phyloP scores from a whole-genome alignment of 2,113 vertebrate genomes.

The Fregata magnificens region DNA sequence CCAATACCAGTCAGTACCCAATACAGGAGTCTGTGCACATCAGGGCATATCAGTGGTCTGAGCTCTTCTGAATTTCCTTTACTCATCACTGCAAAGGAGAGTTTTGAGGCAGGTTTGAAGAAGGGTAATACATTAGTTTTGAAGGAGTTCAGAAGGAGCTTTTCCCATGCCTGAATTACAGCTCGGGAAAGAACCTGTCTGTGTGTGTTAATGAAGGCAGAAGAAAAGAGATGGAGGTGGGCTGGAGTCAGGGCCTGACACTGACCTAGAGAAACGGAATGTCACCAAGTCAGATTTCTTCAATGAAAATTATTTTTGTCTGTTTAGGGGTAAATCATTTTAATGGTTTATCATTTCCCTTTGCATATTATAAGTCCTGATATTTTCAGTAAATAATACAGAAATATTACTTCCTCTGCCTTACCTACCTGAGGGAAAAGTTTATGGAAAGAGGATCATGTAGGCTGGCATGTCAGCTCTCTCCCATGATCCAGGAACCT shows the following conservation, averaged over 20 bases:
- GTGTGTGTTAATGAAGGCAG: neutral
- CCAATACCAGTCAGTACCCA: neutral
- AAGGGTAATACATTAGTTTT: neutral
- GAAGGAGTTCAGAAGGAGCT: neutral
- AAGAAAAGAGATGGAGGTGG: neutral
- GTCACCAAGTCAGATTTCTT: neutral
- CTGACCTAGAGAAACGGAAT: neutral
- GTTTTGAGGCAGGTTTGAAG: neutral
- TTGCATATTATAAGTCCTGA: neutral
- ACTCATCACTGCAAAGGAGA: neutral
- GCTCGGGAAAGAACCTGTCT: neutral
- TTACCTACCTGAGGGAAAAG: neutral
- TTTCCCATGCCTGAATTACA: neutral
- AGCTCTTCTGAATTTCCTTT: neutral
- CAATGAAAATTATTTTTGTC: neutral
- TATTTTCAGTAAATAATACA: neutral
- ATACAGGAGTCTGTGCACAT: fast-evolving
- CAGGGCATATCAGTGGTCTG: neutral
- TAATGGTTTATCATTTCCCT: neutral
- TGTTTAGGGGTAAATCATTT: neutral
- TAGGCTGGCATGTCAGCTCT: neutral
- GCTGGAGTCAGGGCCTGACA: neutral
- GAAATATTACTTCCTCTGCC: neutral
- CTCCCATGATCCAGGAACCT: neutral
- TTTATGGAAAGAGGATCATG: neutral